Evolutionary conservation across 2,888 invertebrate species (phyloP), one percentile per base, ranked within the genome.

Genomic region (Keiferia lycopersicella): DNA sequence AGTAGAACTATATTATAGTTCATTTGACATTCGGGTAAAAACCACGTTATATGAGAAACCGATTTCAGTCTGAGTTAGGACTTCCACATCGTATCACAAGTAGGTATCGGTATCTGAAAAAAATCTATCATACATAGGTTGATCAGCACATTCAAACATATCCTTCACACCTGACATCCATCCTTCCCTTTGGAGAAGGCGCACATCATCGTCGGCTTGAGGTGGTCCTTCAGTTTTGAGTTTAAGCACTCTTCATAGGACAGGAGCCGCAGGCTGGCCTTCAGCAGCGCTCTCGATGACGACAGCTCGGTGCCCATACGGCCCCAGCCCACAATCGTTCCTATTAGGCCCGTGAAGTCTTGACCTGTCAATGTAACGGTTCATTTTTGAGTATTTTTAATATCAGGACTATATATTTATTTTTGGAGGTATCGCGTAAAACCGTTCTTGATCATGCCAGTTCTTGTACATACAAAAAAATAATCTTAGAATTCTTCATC

Each of bases 181-280:
- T 94, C 94, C 62, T 91, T 93, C 67, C 93, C 83, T 81, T 93
- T 87, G 65, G 88, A 81, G 79, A 88, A 92, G 69, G 95, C 95
- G 78, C 95, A 95, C 91, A 93, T 84, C 92, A 93, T 93, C 3
- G 91, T 89, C 3, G 89, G 82, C 39, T 89, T 87, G 10, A 93
- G 74, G 73, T 93, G 92, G 69, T 88, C 80, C 64, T 83, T 76
- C 57, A 87, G 76, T 72, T 84, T 84, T 34, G 84, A 92, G 65
- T 79, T 80, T 78, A 75, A 73, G 69, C 93, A 93, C 12, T 83
- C 82, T 2, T 80, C 72, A 58, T 87, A 86, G 0, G 86, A 72
- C 53, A 93, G 83, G 7, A 93, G 86, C 59, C 84, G 82, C 8
- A 93, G 76, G 2, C 78, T 79, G 0, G 93, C 93, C 71, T 90